Evolutionary conservation across 2,888 invertebrate genomes (phyloP).

Genomic region (Morpho achilles): DNA sequence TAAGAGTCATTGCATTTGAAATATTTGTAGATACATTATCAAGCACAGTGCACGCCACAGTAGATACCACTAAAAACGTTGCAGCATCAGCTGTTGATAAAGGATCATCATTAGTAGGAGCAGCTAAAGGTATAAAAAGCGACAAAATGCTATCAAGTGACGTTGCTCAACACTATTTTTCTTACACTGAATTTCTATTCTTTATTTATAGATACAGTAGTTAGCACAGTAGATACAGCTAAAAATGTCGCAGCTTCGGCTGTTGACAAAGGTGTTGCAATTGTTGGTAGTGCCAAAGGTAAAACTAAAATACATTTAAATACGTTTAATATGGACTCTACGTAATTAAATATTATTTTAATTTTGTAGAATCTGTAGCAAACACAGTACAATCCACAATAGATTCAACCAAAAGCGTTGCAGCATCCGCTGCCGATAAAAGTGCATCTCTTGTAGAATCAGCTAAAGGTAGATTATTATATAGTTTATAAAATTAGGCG

Average conservation of each 20-base stretch:
- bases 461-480: slow-evolving; percentile 31
- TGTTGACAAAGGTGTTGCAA: slow-evolving; percentile 43
- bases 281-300: slow-evolving; percentile 32
- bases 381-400: slow-evolving; percentile 35
- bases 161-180: background rate
- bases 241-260: slow-evolving; percentile 45
- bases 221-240: slow-evolving; percentile 49
- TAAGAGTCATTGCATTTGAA: background rate
- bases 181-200: slow-evolving; percentile 5
- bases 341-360: slow-evolving; percentile 7
- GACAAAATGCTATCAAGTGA: background rate
- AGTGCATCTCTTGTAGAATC: slow-evolving; percentile 31
- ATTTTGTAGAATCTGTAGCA: slow-evolving; percentile 36
- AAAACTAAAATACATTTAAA: background rate
- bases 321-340: background rate
- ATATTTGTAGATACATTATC: slow-evolving; percentile 41
- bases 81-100: slow-evolving; percentile 40
- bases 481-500: too few relatives aligned
- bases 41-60: slow-evolving; percentile 35
- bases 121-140: slow-evolving; percentile 31
- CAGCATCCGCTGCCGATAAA: slow-evolving; percentile 37
- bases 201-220: slow-evolving; percentile 48
- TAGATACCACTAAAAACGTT: slow-evolving; percentile 38
- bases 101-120: slow-evolving; percentile 40
- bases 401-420: slow-evolving; percentile 40